Evolutionary conservation across 2,797 vertebrate genomes (phyloP), one percentile per base, ranked within the genome.

Genomic region (Anas georgica): DNA sequence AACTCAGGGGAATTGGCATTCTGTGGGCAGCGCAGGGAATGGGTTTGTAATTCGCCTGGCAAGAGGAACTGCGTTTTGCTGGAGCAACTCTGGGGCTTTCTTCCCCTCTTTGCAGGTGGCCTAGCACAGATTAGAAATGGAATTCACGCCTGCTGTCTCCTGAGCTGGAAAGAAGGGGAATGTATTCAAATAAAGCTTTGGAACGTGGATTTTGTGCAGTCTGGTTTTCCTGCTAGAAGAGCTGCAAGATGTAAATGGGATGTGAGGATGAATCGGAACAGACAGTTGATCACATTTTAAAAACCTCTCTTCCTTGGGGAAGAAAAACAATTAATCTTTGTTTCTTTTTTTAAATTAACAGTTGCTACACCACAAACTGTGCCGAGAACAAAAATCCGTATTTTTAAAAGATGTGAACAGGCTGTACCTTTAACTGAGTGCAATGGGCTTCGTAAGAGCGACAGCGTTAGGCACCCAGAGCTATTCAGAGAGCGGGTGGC

Each of bases 11-110:
- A 79, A 93, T 41, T 90, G 93, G 48, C 79, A 68, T 89, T 74
- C 88, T 25, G 83, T 59, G 69, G 88, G 48, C 78, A 69, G 87
- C 14, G 1, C n/a, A 9, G 72, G 82, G 84, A 86, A 82, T 2
- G 82, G 95, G 86, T 92, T 92, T 89, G 25, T 96, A 92, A 95
- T 95, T 90, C 68, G 91, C 87, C 93, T 90, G 92, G 90, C 86
- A 91, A 83, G 87, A 92, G 48, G 76, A 74, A 92, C 4, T 93
- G 89, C 80, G 12, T 94, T 93, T 91, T 93, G 76, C 95, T 88
- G 85, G 94, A 92, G 82, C 80, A 90, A 77, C 78, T 95, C 83
- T 83, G 55, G 89, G 88, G 64, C 75, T 95, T 85, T 82, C 62
- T 87, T 91, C 86, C 70, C 93, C 75, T 86, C 80, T 81, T 93